These are phyloP conservation scores for Cyaniris semiargus DNA, from an alignment of 2,888 invertebrate genomes.

Conservation along the genomic window DNA sequence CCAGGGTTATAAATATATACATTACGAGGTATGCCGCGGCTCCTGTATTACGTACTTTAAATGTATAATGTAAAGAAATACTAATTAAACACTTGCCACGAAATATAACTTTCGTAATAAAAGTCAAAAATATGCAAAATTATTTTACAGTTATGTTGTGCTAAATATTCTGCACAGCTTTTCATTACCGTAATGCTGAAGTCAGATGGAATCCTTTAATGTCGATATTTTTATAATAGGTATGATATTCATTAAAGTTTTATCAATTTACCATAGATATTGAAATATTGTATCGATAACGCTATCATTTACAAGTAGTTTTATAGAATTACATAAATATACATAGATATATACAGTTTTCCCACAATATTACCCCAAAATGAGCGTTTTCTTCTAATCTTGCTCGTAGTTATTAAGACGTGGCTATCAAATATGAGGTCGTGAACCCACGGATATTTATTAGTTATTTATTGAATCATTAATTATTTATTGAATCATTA, in stretches of 20 bases:
- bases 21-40: slow-evolving; percentile 65
- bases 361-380: not conserved
- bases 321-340: not conserved
- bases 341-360: not conserved
- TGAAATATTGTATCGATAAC: not conserved
- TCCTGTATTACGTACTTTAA: slow-evolving; percentile 66
- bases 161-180: slow-evolving; percentile 8
- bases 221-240: no score
- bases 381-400: not conserved
- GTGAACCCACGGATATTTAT: not conserved
- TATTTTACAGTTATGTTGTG: slow-evolving; percentile 22
- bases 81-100: slow-evolving; percentile 23
- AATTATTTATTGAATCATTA: no score
- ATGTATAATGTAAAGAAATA: slow-evolving; percentile 42
- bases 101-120: slow-evolving; percentile 3
- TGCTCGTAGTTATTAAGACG: not conserved
- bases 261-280: not conserved
- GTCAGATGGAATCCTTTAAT: not conserved
- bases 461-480: not conserved
- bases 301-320: no score
- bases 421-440: not conserved
- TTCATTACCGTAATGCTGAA: slow-evolving; percentile 1
- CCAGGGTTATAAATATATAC: slow-evolving; percentile 71
- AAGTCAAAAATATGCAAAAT: slow-evolving; percentile 13
- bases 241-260: not conserved